These are phyloP conservation scores for Melinaea marsaeus DNA, from an alignment of 2,888 invertebrate species.

Conservation along the genomic window DNA sequence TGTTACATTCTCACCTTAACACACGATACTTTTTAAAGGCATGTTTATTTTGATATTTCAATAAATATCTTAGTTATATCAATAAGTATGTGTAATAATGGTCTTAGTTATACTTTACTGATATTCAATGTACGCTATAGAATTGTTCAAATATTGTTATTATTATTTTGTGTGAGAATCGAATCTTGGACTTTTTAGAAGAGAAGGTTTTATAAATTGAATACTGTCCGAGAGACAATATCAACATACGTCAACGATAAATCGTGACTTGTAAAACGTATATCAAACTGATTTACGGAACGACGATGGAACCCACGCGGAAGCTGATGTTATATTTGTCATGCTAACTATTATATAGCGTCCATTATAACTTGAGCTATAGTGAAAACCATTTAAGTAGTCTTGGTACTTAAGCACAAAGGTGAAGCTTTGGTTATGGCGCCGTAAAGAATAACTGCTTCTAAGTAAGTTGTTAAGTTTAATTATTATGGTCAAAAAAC, in stretches of 20 bases:
- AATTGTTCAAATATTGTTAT: no score
- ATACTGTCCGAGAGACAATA: neutral
- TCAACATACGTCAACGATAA: constrained; percentile 13
- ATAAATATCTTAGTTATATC: no score
- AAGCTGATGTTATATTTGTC: constrained; percentile 11
- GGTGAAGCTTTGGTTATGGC: constrained; percentile 15
- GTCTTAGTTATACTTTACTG: no score
- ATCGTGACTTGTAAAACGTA: constrained; percentile 19
- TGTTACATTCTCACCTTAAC: no score
- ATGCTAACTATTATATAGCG: neutral
- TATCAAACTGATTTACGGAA: constrained; percentile 13
- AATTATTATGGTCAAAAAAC: constrained; percentile 10
- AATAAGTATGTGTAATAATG: no score
- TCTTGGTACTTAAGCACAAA: neutral
- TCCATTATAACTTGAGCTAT: constrained; percentile 15
- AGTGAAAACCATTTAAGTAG: constrained; percentile 6
- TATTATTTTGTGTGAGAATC: no score
- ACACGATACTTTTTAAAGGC: no score
- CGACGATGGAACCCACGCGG: constrained; percentile 16
- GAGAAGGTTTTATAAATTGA: no score
- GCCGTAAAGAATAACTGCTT: constrained; percentile 23
- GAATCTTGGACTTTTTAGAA: no score
- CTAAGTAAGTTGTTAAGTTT: constrained; percentile 22
- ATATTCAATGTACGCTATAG: no score
- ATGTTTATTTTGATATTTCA: no score